Conservation (phyloP, 2,888 invertebrate genomes). For the Drosophila pseudotakahashii region DNA sequence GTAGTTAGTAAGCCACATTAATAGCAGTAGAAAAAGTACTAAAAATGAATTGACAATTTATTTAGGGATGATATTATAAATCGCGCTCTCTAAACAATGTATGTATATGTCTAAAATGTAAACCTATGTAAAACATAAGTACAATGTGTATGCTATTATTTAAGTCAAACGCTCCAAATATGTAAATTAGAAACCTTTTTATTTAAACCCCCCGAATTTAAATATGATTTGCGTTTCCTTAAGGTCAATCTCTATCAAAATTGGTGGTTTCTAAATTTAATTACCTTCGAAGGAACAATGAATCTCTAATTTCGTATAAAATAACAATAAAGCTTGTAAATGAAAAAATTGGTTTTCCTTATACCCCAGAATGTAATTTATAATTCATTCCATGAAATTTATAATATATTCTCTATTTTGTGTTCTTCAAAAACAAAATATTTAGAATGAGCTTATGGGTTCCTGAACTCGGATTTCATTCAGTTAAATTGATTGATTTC, state of each 20-base stretch:
- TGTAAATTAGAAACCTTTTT: slow-evolving; percentile 68
- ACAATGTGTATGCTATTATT: slow-evolving; percentile 50
- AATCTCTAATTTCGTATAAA: slow-evolving; percentile 50
- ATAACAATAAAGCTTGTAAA: slow-evolving; percentile 75
- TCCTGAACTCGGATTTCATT: not conserved
- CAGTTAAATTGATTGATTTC: not conserved
- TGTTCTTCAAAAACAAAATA: not conserved
- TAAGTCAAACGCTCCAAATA: slow-evolving; percentile 78
- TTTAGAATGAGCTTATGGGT: not conserved
- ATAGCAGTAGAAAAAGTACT: slow-evolving; percentile 61
- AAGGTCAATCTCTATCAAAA: slow-evolving; percentile 18
- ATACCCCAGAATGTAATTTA: not conserved
- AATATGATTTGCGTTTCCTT: slow-evolving; percentile 58
- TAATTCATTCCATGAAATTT: not conserved
- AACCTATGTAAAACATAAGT: slow-evolving; percentile 75
- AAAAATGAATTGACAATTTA: slow-evolving; percentile 44
- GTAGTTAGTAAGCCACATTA: slow-evolving; percentile 54
- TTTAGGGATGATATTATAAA: slow-evolving; percentile 31
- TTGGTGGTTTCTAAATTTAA: slow-evolving; percentile 26
- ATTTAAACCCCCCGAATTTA: slow-evolving; percentile 16
- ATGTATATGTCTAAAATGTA: slow-evolving; percentile 67
- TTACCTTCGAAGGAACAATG: slow-evolving; percentile 18
- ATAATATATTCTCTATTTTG: not conserved
- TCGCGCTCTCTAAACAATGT: slow-evolving; percentile 56
- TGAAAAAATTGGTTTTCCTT: slow-evolving; percentile 43